Evolutionary conservation across 2,888 invertebrate genomes (phyloP).

Genomic region (Ectemnius continuus): DNA sequence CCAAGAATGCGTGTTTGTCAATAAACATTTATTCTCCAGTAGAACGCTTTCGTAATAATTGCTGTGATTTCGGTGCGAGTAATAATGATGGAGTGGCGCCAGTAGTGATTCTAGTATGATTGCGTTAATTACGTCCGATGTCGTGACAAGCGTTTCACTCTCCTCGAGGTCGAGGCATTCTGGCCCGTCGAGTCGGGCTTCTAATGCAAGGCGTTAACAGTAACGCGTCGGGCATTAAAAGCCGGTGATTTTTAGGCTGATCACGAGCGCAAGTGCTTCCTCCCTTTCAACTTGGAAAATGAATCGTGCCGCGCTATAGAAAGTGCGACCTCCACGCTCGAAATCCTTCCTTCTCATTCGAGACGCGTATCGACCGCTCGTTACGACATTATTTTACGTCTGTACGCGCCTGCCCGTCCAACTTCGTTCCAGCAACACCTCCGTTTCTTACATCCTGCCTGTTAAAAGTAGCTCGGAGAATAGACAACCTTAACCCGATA

Average conservation of each 20-base stretch:
- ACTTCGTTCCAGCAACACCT: too few species aligned
- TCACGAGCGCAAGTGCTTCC: conserved; percentile 37
- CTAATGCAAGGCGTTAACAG: too few species aligned
- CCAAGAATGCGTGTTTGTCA: too few species aligned
- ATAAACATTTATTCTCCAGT: too few species aligned
- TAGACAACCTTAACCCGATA: too few species aligned
- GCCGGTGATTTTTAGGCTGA: conserved; percentile 22
- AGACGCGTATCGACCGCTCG: conserved; percentile 43
- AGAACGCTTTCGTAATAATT: too few species aligned
- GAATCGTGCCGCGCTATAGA: conserved; percentile 13
- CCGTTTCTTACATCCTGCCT: too few species aligned
- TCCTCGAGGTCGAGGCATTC: too few species aligned
- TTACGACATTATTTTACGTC: conserved; percentile 45
- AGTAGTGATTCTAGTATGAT: conserved; percentile 8
- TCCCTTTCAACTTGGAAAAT: conserved; percentile 33
- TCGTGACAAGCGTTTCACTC: too few species aligned
- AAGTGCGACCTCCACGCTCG: conserved; percentile 29
- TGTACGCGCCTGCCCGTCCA: conserved; percentile 27
- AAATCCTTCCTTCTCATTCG: conserved; percentile 39
- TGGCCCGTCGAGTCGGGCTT: too few species aligned
- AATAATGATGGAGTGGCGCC: conserved; percentile 12
- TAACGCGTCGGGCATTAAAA: neutral
- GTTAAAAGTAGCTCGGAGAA: too few species aligned
- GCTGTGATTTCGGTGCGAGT: neutral
- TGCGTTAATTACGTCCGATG: conserved; percentile 45